Evolutionary conservation across 2,113 vertebrate species (phyloP), one percentile per base, ranked within the genome.

Genomic region (Megaleporinus macrocephalus): DNA sequence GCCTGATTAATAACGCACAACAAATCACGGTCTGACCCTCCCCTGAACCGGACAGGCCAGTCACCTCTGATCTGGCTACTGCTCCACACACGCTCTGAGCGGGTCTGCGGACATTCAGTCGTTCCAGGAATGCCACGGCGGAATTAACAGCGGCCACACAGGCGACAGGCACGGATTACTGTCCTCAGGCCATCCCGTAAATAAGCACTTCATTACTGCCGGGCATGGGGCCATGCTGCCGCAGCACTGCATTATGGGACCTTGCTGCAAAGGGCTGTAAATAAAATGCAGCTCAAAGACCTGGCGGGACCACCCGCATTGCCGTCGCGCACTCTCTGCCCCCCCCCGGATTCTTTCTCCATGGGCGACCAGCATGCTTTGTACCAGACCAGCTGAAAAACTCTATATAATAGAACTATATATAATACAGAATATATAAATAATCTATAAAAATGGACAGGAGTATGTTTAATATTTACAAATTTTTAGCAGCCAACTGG

Each of bases 181-280:
- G 41, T 62, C 74, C 66, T 55, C 73, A 51, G 81, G 73, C 55
- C 55, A 33, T 77, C 59, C 81, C 41, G 75, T 62, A 83, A 82
- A 77, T 77, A 77, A 26, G 49, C 27, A 59, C 55, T 70, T 36
- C 55, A 63, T 78, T 78, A 63, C 74, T 41, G 55, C 44, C 61
- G 36, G 81, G 71, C 49, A 65, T 57, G 22, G 16, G 74, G 27
- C 55, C 59, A 68, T 16, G 57, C 69, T 55, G 66, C 41, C 55
- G 27, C 5, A 12, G 55, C 61, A 36, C 70, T 63, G 75, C 63
- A 77, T 57, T 73, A 61, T 49, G 62, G 75, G 61, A 24, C 30
- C 47, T 66, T 27, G 22, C 79, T 62, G 68, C 69, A 62, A 33
- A 73, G 26, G 47, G n/a, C 1, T 47, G 62, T 76, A 69, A 69